These are phyloP conservation scores for Paramormyrops hopkinsi DNA, from an alignment of 2,797 vertebrate species.

Conservation along the genomic window DNA sequence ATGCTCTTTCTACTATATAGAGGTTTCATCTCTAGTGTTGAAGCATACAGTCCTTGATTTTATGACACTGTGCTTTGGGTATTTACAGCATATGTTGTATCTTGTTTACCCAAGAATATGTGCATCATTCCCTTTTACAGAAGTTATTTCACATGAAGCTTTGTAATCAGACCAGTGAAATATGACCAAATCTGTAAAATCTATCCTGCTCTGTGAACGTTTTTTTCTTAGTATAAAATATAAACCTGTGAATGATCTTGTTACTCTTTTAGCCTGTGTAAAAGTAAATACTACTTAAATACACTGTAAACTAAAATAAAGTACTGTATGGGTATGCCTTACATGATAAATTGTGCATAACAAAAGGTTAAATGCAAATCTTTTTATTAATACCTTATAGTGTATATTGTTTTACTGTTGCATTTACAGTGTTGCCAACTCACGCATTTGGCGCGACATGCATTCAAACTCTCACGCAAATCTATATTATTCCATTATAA, in stretches of 20 bases:
- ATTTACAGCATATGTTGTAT: background rate
- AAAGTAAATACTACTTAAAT: background rate
- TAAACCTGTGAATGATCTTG: background rate
- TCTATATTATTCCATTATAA: background rate
- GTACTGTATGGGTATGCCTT: background rate
- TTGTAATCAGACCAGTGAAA: background rate
- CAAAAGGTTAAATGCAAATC: background rate
- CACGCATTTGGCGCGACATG: background rate
- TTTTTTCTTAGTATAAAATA: conserved; percentile 3
- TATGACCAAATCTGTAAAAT: conserved; percentile 9
- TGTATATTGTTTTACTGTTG: background rate
- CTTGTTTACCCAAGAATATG: background rate
- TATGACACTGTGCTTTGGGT: background rate
- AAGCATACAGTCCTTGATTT: background rate
- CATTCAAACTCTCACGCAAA: background rate
- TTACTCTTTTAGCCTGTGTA: background rate
- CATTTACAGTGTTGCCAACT: background rate
- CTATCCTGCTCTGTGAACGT: background rate
- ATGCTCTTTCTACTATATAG: background rate
- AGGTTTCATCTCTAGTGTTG: background rate
- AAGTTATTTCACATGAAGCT: background rate
- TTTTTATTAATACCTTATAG: background rate
- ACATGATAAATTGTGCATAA: background rate
- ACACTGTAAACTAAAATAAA: conserved; percentile 8
- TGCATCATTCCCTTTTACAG: background rate